phyloP scores from a whole-genome alignment of 2,113 vertebrate genomes.

The Todiramphus chloris region DNA sequence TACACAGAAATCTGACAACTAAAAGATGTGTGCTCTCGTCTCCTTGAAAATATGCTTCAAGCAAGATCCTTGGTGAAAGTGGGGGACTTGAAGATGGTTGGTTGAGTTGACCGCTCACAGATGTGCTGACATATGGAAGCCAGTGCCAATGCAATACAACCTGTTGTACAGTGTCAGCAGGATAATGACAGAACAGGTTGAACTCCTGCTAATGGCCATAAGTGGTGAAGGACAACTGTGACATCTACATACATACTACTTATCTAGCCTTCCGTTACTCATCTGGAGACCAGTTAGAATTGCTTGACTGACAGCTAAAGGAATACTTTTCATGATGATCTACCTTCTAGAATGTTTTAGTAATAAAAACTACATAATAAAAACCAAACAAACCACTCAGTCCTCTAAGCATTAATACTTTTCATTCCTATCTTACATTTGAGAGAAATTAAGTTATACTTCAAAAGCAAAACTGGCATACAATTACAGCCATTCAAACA shows the following conservation, averaged over 20 bases:
- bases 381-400: not conserved
- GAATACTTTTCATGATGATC: not conserved
- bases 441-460: not conserved
- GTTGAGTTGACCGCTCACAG: slow-evolving; percentile 80
- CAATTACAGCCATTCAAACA: not conserved
- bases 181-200: slow-evolving; percentile 82
- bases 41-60: slow-evolving; percentile 77
- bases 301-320: not conserved
- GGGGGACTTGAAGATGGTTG: slow-evolving; percentile 75
- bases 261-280: not conserved
- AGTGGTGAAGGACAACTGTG: slow-evolving; percentile 73
- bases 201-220: slow-evolving; percentile 66
- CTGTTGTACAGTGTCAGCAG: slow-evolving; percentile 85
- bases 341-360: not conserved
- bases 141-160: slow-evolving; percentile 80
- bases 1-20: slow-evolving; percentile 67
- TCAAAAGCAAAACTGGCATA: not conserved
- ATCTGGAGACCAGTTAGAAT: not conserved
- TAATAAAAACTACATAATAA: not conserved
- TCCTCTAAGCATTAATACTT: not conserved
- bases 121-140: slow-evolving; percentile 86
- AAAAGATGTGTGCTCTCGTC: slow-evolving; percentile 69
- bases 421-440: not conserved
- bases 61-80: slow-evolving; percentile 73
- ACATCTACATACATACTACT: slow-evolving; percentile 1